These are phyloP conservation scores for Polypterus bichir DNA, from an alignment of 2,113 vertebrate genomes.

Conservation along the genomic window DNA sequence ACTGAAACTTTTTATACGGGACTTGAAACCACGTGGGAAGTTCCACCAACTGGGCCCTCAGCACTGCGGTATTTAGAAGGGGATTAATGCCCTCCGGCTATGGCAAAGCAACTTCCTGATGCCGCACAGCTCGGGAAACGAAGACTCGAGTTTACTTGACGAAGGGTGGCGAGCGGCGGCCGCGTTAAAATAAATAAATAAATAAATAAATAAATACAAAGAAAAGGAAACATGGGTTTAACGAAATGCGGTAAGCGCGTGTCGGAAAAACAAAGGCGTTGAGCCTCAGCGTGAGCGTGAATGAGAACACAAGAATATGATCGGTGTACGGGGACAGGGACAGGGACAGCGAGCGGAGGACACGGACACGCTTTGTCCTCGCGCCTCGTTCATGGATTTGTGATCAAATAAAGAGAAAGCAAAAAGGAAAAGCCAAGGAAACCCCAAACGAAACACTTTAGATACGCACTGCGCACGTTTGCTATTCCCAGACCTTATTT, in stretches of 20 bases:
- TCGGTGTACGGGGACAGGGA: background rate
- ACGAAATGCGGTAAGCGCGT: constrained; percentile 4
- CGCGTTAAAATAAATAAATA: constrained; percentile 19
- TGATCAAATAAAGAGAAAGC: background rate
- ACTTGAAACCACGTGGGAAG: constrained; percentile 72
- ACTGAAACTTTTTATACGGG: constrained; percentile 72
- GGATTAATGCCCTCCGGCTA: constrained; percentile 42
- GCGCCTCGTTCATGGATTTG: constrained; percentile 3
- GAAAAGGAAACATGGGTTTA: background rate
- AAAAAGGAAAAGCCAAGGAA: background rate
- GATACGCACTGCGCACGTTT: constrained; percentile 6
- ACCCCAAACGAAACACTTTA: background rate
- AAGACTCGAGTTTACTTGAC: constrained; percentile 21
- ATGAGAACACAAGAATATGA: background rate
- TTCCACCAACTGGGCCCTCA: constrained; percentile 55
- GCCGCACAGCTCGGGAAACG: constrained; percentile 26
- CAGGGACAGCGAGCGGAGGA: constrained; percentile 1
- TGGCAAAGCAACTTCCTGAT: constrained; percentile 39
- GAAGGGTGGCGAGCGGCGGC: constrained; percentile 4
- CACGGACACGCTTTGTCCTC: constrained; percentile 6
- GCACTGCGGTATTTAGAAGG: constrained; percentile 19
- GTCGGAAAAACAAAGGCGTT: constrained; percentile 11
- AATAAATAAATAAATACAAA: background rate
- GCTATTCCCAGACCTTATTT: constrained; percentile 22
- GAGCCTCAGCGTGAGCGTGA: background rate